phyloP scores from a whole-genome alignment of 1,140 invertebrate species.

The Trichoplusia ni region DNA sequence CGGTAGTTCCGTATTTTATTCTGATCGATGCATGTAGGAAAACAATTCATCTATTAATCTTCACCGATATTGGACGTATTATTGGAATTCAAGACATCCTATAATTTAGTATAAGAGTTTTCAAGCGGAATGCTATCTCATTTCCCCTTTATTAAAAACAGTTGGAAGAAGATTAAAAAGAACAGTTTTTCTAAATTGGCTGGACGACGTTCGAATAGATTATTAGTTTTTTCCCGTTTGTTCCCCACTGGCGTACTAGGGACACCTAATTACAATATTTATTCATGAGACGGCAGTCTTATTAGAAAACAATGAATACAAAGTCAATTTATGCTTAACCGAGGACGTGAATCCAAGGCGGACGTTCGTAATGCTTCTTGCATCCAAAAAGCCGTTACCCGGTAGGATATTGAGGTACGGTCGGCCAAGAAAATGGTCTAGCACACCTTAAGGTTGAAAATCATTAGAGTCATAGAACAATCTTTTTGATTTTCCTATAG shows the following conservation, averaged over 20 bases:
- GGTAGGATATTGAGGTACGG: too few species aligned
- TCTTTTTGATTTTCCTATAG: too few species aligned
- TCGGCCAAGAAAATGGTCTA: too few species aligned
- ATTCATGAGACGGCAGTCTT: conserved; percentile 40
- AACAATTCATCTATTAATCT: conserved; percentile 17
- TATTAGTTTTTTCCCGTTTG: conserved; percentile 50
- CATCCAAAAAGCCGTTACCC: conserved; percentile 3
- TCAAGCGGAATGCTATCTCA: conserved; percentile 29
- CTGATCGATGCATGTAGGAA: conserved; percentile 3
- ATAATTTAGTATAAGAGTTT: conserved; percentile 8
- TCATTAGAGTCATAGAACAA: too few species aligned
- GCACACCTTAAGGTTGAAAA: too few species aligned
- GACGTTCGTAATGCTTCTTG: conserved; percentile 4
- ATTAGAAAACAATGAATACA: conserved; percentile 46
- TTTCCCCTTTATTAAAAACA: conserved; percentile 45
- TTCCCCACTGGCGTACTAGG: not conserved
- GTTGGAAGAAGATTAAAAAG: conserved; percentile 56
- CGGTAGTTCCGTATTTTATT: too few species aligned
- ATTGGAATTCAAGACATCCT: conserved; percentile 12
- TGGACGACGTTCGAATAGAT: conserved; percentile 40
- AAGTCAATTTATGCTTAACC: conserved; percentile 37
- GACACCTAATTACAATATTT: conserved; percentile 51
- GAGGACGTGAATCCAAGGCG: conserved; percentile 28
- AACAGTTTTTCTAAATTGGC: conserved; percentile 60
- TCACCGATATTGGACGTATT: not conserved